A percentile compares a stretch with the other conserved stretches of the same genome.
Conservation (phyloP, 23 tunicate species). For the Aplidium turbinatum region DNA sequence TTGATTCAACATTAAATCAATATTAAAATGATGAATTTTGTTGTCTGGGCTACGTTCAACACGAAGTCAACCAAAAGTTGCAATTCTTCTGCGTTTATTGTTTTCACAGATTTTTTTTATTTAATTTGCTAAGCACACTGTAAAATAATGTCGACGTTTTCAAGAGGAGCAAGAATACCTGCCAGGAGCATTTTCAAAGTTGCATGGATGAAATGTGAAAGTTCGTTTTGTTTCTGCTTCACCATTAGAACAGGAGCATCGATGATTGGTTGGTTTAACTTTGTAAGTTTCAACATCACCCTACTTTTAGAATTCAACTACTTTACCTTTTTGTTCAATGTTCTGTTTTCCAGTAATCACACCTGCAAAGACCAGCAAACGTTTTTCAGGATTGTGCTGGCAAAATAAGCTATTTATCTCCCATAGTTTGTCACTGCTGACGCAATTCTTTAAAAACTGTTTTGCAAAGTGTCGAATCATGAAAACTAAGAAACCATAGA, state of each 20-base stretch:
- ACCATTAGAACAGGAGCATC: conserved; percentile 74
- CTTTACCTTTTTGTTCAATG: too few species aligned
- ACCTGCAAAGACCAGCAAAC: not conserved
- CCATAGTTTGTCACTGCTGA: not conserved
- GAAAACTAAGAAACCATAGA: too few species aligned
- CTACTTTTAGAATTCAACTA: not conserved
- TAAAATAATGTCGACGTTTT: conserved; percentile 20
- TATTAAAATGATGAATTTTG: too few species aligned
- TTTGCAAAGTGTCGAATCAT: too few species aligned
- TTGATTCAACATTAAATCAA: too few species aligned
- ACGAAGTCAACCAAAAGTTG: too few species aligned
- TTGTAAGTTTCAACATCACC: conserved; percentile 53
- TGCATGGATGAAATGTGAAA: conserved; percentile 14
- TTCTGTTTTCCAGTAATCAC: not conserved
- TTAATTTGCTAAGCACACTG: too few species aligned
- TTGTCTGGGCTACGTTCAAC: too few species aligned
- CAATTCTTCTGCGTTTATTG: too few species aligned
- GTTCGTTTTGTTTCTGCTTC: conserved; percentile 72
- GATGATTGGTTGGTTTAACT: conserved; percentile 77
- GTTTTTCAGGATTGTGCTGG: not conserved
- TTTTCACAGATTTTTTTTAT: too few species aligned
- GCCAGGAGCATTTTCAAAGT: not conserved
- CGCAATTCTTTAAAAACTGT: too few species aligned
- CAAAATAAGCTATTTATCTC: not conserved
- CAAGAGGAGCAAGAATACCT: not conserved